A percentile compares a stretch with the other conserved stretches of the same genome.
These are phyloP conservation scores for Emydoidea blandingii DNA, from an alignment of 2,797 vertebrate species.

Conservation along the genomic window DNA sequence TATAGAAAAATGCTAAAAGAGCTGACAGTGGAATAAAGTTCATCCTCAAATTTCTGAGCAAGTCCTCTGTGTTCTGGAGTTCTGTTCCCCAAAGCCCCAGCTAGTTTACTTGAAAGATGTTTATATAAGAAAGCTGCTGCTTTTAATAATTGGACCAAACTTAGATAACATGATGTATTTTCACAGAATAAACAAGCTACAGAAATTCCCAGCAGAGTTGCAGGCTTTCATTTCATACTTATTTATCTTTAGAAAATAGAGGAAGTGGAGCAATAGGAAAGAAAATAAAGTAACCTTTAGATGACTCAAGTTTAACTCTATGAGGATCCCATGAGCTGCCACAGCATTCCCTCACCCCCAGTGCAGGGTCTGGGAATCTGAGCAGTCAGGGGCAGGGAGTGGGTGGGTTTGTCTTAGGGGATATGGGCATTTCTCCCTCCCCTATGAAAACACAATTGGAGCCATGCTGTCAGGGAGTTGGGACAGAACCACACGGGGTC, in stretches of 20 bases:
- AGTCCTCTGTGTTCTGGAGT: conserved; percentile 33
- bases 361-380: not conserved
- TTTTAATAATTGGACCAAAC: conserved; percentile 58
- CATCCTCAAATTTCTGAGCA: conserved; percentile 46
- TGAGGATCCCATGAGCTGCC: conserved; percentile 8
- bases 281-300: conserved; percentile 55
- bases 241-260: conserved; percentile 74
- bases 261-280: conserved; percentile 72
- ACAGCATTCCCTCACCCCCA: not conserved
- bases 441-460: not conserved
- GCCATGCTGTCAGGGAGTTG: not conserved
- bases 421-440: not conserved
- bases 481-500: not conserved
- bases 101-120: conserved; percentile 28
- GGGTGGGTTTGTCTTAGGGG: not conserved
- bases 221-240: conserved; percentile 64
- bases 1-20: conserved; percentile 56
- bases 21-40: conserved; percentile 55
- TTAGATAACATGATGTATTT: conserved; percentile 67
- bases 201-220: conserved; percentile 72
- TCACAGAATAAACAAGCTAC: conserved; percentile 73
- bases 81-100: conserved; percentile 34
- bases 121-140: conserved; percentile 59
- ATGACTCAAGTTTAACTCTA: conserved; percentile 67
- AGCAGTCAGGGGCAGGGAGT: not conserved